Conservation (phyloP, 2,888 invertebrate genomes). For the Eledone cirrhosa region DNA sequence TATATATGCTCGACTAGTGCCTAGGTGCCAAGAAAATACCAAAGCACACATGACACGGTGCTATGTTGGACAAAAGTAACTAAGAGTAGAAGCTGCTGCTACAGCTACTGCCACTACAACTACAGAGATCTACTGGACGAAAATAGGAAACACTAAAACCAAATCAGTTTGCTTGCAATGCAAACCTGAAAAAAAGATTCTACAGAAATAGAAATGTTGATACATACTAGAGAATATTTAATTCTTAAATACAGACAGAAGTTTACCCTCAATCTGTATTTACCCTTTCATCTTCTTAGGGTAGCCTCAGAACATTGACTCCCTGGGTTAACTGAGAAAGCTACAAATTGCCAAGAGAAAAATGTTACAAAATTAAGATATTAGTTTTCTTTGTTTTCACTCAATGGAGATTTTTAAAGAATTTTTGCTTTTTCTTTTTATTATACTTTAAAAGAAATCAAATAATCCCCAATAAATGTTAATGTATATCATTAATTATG, state of each 20-base stretch:
- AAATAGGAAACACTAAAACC: constrained; percentile 25
- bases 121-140: constrained; percentile 19
- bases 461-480: no score
- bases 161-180: constrained; percentile 27
- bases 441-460: no score
- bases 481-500: no score
- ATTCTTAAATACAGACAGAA: constrained; percentile 25
- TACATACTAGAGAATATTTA: constrained; percentile 24
- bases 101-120: constrained; percentile 20
- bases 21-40: constrained; percentile 27
- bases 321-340: constrained; percentile 24
- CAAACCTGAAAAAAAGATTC: constrained; percentile 18
- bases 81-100: constrained; percentile 25
- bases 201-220: constrained; percentile 25
- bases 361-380: constrained; percentile 15
- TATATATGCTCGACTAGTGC: constrained; percentile 19
- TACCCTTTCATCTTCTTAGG: constrained; percentile 28
- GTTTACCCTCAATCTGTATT: constrained; percentile 21
- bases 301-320: constrained; percentile 24
- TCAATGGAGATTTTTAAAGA: constrained; percentile 9
- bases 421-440: not conserved
- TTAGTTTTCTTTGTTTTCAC: constrained; percentile 3
- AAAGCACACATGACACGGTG: constrained; percentile 23
- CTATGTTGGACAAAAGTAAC: constrained; percentile 24
- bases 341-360: constrained; percentile 28